phyloP scores from a whole-genome alignment of 1,140 invertebrate genomes.

The Propsilocerus akamusi region DNA sequence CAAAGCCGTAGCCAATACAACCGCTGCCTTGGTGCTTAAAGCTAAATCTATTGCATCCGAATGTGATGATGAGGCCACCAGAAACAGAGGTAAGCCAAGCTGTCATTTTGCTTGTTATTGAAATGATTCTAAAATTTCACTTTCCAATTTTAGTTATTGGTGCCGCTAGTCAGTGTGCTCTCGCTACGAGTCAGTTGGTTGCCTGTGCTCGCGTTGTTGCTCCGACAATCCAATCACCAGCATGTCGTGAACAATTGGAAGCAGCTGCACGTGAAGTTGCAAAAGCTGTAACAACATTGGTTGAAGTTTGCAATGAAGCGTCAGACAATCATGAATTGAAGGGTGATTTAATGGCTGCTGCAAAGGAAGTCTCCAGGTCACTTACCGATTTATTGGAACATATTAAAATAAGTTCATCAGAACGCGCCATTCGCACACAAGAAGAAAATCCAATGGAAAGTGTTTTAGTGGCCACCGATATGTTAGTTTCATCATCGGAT shows the following conservation, averaged over 20 bases:
- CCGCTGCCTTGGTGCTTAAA: slow-evolving; percentile 83
- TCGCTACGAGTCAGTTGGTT: slow-evolving; percentile 93
- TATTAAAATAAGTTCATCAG: slow-evolving; percentile 44
- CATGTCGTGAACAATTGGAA: slow-evolving; percentile 86
- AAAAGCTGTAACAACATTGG: slow-evolving; percentile 77
- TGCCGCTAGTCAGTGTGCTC: slow-evolving; percentile 87
- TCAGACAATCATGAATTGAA: slow-evolving; percentile 43
- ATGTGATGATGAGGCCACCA: slow-evolving; percentile 52
- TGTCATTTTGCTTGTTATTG: not conserved
- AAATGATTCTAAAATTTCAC: not conserved
- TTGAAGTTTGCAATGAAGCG: slow-evolving; percentile 61
- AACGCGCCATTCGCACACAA: slow-evolving; percentile 29
- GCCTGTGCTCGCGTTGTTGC: slow-evolving; percentile 92
- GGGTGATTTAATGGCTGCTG: slow-evolving; percentile 65
- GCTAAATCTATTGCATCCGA: slow-evolving; percentile 86
- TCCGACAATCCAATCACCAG: slow-evolving; percentile 67
- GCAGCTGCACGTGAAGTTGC: slow-evolving; percentile 86
- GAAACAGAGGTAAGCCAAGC: slow-evolving; percentile 39
- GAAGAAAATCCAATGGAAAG: slow-evolving; percentile 76
- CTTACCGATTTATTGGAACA: slow-evolving; percentile 82
- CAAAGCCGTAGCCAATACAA: slow-evolving; percentile 93
- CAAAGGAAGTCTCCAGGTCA: slow-evolving; percentile 72
- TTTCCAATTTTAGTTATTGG: slow-evolving; percentile 47
- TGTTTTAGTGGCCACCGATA: slow-evolving; percentile 79
- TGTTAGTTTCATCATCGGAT: slow-evolving; percentile 70